Evolutionary conservation across 2,113 vertebrate genomes (phyloP).

Genomic region (Arizona elegans): DNA sequence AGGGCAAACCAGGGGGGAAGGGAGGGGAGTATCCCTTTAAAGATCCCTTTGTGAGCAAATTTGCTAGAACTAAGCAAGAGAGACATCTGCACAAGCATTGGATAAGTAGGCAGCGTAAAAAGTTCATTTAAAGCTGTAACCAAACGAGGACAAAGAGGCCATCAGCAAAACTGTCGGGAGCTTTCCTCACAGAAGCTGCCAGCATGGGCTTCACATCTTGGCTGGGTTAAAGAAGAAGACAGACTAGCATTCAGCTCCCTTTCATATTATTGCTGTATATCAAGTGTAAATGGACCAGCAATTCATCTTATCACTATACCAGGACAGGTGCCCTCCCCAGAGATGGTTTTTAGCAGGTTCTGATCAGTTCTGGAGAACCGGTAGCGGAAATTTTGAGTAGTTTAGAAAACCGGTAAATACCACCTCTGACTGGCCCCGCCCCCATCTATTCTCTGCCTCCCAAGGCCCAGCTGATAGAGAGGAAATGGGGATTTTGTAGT

Average conservation of each 20-base stretch:
- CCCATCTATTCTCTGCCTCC: too few species aligned
- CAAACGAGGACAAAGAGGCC: neutral
- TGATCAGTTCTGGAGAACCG: too few species aligned
- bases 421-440: too few species aligned
- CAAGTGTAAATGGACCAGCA: neutral
- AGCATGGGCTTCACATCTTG: neutral
- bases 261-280: neutral
- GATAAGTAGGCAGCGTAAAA: neutral
- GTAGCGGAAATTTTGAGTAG: too few species aligned
- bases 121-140: neutral
- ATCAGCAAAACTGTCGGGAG: neutral
- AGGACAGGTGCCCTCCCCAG: neutral
- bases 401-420: too few species aligned
- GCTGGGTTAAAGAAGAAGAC: neutral
- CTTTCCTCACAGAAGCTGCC: neutral
- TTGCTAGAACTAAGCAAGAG: neutral
- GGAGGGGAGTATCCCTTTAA: conserved; percentile 55
- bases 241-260: neutral
- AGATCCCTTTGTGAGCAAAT: neutral
- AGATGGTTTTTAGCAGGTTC: too few species aligned
- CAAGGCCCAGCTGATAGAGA: too few species aligned
- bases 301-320: neutral
- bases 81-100: neutral
- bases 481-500: too few species aligned
- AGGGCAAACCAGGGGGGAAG: conserved; percentile 71